Conservation (phyloP, 2,888 invertebrate species). For the Caenorhabditis macrosperma region DNA sequence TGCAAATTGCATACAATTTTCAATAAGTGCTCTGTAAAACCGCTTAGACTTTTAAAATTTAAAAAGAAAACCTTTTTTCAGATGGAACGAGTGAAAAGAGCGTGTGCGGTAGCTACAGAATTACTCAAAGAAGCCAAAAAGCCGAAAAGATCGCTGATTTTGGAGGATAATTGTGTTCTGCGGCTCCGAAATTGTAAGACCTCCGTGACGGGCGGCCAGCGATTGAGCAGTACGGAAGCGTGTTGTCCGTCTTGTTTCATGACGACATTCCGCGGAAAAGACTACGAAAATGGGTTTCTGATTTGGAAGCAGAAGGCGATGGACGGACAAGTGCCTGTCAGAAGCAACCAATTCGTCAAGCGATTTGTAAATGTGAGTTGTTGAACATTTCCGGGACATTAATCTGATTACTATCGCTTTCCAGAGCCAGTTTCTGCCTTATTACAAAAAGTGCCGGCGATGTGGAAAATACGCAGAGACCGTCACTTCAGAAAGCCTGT, state of each 20-base stretch:
- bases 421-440: slow-evolving; percentile 46
- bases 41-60: neutral
- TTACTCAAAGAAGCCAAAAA: slow-evolving; percentile 21
- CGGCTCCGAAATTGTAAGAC: slow-evolving; percentile 19
- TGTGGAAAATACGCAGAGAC: slow-evolving; percentile 39
- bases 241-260: slow-evolving; percentile 39
- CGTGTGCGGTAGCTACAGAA: slow-evolving; percentile 17
- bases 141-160: neutral
- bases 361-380: slow-evolving; percentile 52
- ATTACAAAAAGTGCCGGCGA: slow-evolving; percentile 35
- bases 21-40: too few species aligned
- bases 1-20: neutral
- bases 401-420: neutral
- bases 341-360: slow-evolving; percentile 36
- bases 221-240: slow-evolving; percentile 38
- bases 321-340: slow-evolving; percentile 28
- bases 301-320: slow-evolving; percentile 39
- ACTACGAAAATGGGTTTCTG: slow-evolving; percentile 23
- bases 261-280: slow-evolving; percentile 34
- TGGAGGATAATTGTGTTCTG: slow-evolving; percentile 35
- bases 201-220: slow-evolving; percentile 6
- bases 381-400: neutral
- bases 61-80: slow-evolving; percentile 10
- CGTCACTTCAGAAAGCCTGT: neutral
- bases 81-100: slow-evolving; percentile 21